Percentiles rank a stretch among this genome's conserved stretches.
phyloP scores from a whole-genome alignment of 2,888 invertebrate species.

The Theristus sp. region DNA sequence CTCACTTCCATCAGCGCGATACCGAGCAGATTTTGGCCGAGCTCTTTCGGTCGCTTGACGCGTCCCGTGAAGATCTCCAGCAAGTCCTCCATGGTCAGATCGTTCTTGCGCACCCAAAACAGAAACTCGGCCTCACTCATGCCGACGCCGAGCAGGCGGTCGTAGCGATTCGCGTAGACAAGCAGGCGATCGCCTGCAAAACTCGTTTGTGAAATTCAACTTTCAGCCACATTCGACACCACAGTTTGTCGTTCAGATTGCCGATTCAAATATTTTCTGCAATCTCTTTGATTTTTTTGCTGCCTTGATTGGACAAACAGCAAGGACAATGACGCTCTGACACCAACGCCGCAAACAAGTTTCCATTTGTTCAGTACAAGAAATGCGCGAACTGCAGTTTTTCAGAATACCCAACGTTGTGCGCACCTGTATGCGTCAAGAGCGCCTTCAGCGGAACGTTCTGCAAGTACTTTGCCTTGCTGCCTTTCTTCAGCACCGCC shows the following conservation, averaged over 20 bases:
- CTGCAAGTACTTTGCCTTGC: slow-evolving; percentile 7
- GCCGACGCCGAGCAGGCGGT: slow-evolving; percentile 6
- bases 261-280: too few relatives aligned
- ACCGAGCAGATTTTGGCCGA: slow-evolving; percentile 5
- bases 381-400: too few relatives aligned
- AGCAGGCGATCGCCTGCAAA: slow-evolving; percentile 5
- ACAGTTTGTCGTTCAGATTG: too few relatives aligned
- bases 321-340: too few relatives aligned
- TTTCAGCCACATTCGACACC: too few relatives aligned
- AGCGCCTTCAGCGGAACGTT: slow-evolving; percentile 1
- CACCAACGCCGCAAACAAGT: too few relatives aligned
- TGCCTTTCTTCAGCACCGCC: neutral
- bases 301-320: too few relatives aligned
- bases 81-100: slow-evolving; percentile 3
- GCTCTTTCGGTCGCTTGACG: neutral
- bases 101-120: slow-evolving; percentile 1
- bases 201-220: too few relatives aligned
- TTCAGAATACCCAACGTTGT: too few relatives aligned
- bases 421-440: slow-evolving; percentile 5
- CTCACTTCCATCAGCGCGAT: slow-evolving; percentile 6
- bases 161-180: slow-evolving; percentile 1
- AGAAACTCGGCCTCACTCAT: slow-evolving; percentile 7
- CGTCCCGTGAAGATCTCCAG: slow-evolving; percentile 3
- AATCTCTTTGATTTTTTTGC: too few relatives aligned
- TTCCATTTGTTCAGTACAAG: too few relatives aligned